Conservation (phyloP, 2,888 invertebrate genomes). For the Chalcis sispes region DNA sequence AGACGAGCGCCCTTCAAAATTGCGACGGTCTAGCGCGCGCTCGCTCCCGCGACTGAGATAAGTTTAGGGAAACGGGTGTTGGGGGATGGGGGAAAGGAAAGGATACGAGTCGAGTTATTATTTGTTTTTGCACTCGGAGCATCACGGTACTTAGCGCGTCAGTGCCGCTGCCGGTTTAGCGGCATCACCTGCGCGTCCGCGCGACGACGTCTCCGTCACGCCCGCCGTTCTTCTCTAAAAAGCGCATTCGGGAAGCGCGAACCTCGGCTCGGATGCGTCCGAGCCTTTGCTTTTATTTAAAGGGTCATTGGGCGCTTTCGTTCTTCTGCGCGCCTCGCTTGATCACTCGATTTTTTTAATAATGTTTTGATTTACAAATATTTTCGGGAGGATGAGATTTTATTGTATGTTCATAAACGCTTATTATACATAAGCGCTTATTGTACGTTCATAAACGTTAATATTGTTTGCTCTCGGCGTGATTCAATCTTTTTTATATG, state of each 20-base stretch:
- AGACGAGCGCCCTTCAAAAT: constrained; percentile 75
- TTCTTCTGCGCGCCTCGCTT: neutral
- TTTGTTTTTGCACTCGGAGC: constrained; percentile 72
- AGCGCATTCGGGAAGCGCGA: constrained; percentile 16
- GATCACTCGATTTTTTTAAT: constrained; percentile 14
- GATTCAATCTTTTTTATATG: too few species aligned
- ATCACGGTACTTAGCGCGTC: constrained; percentile 70
- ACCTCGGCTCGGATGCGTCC: neutral
- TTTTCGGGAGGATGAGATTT: constrained; percentile 4
- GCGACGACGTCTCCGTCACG: constrained; percentile 61
- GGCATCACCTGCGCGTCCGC: constrained; percentile 62
- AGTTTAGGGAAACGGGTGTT: constrained; percentile 25
- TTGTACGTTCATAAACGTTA: too few species aligned
- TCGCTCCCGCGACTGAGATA: constrained; percentile 9
- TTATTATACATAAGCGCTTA: neutral
- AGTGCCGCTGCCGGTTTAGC: constrained; percentile 60
- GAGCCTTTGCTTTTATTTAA: constrained; percentile 23
- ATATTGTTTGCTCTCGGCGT: too few species aligned
- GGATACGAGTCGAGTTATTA: constrained; percentile 68
- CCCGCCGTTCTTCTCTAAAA: constrained; percentile 53
- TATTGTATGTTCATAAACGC: neutral
- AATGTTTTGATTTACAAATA: constrained; percentile 51
- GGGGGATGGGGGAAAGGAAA: too few species aligned
- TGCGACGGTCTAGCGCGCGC: constrained; percentile 62
- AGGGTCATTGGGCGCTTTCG: neutral